phyloP scores from a whole-genome alignment of 2,888 invertebrate genomes.

The Hoplodrina ambigua region DNA sequence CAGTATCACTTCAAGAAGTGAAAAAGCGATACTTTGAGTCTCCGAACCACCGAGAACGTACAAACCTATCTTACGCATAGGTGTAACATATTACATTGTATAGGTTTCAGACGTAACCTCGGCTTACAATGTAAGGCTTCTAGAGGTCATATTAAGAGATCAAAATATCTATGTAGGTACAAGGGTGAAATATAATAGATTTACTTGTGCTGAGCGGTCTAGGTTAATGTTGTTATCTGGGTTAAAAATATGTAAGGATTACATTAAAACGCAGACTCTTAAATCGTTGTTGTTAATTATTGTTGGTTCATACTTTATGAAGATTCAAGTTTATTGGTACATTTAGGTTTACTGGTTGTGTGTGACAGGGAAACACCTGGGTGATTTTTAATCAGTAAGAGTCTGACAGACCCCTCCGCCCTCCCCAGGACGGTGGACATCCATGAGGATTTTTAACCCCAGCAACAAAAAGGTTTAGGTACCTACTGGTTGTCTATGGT shows the following conservation, averaged over 20 bases:
- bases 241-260: conserved; percentile 3
- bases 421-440: no score
- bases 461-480: no score
- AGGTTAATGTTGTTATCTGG: conserved; percentile 10
- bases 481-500: no score
- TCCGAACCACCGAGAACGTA: neutral
- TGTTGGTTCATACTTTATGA: no score
- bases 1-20: no score
- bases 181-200: conserved; percentile 43
- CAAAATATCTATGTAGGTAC: conserved; percentile 29
- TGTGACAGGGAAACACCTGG: no score
- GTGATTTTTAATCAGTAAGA: no score
- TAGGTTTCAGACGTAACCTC: conserved; percentile 38
- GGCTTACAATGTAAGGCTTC: conserved; percentile 48
- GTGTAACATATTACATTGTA: conserved; percentile 18
- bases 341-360: no score
- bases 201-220: conserved; percentile 13
- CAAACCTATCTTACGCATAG: neutral
- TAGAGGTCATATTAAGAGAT: conserved; percentile 45
- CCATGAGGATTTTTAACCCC: no score
- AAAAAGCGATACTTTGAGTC: neutral
- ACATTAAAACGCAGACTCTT: neutral
- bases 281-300: no score
- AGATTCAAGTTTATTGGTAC: no score
- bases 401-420: no score